Percentiles rank a stretch among this genome's conserved stretches.
Evolutionary conservation across 2,797 vertebrate genomes (phyloP).

Genomic region (Leptatherina wallacei): DNA sequence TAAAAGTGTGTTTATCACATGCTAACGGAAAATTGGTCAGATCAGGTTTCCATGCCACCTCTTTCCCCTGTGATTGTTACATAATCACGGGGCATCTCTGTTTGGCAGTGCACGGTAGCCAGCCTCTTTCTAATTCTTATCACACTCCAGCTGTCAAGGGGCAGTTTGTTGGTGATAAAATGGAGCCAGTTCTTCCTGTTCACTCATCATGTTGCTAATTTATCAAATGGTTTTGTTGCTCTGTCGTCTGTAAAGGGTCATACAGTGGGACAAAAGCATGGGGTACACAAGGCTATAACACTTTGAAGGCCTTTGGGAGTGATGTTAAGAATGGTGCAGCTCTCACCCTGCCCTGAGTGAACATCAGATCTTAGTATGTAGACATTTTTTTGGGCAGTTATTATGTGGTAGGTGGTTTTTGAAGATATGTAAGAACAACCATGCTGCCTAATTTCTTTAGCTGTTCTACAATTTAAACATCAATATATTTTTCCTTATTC

Average conservation of each 20-base stretch:
- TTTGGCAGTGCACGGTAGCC: constrained; percentile 45
- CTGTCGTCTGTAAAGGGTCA: constrained; percentile 54
- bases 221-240: constrained; percentile 64
- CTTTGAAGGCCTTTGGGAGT: constrained; percentile 51
- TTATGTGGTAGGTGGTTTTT: constrained; percentile 11
- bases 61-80: constrained; percentile 19
- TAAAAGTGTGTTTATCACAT: constrained; percentile 36
- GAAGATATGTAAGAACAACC: neutral
- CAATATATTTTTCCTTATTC: neutral
- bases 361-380: neutral
- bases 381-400: neutral
- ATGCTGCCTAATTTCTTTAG: neutral
- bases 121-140: constrained; percentile 68
- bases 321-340: constrained; percentile 4
- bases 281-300: constrained; percentile 3
- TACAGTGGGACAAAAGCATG: constrained; percentile 14
- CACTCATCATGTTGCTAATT: constrained; percentile 68
- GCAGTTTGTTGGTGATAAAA: constrained; percentile 64
- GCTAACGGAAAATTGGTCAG: constrained; percentile 24
- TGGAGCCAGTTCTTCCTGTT: constrained; percentile 71
- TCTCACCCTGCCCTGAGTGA: neutral
- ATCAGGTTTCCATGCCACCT: constrained; percentile 49
- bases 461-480: neutral
- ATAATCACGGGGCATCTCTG: constrained; percentile 54
- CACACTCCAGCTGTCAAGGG: constrained; percentile 66